phyloP scores from a whole-genome alignment of 2,888 invertebrate genomes.

The Ectobius pallidus region DNA sequence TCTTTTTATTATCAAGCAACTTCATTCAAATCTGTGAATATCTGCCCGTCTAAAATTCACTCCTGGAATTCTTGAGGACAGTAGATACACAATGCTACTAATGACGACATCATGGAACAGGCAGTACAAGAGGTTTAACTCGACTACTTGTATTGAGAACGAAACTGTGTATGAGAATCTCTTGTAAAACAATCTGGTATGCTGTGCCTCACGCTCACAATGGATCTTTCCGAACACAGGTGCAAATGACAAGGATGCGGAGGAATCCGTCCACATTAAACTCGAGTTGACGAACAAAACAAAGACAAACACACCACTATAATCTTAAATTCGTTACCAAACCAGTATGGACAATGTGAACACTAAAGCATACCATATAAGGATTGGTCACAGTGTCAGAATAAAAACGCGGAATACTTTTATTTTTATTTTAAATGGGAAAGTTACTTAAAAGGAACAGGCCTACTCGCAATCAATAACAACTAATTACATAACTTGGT shows the following conservation, averaged over 20 bases:
- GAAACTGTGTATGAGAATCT: neutral
- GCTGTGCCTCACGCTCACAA: neutral
- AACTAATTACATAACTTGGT: too few relatives aligned
- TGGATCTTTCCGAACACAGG: neutral
- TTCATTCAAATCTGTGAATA: too few relatives aligned
- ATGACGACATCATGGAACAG: neutral
- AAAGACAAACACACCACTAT: neutral
- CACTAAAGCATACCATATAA: too few relatives aligned
- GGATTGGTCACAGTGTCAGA: too few relatives aligned
- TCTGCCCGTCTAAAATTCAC: too few relatives aligned
- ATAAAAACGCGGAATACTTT: too few relatives aligned
- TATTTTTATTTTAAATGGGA: too few relatives aligned
- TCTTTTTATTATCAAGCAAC: too few relatives aligned
- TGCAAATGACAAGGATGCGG: constrained; percentile 20
- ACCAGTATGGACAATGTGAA: too few relatives aligned
- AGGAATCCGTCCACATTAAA: constrained; percentile 3
- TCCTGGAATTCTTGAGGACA: neutral
- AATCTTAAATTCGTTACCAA: too few relatives aligned
- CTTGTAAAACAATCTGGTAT: neutral
- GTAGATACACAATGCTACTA: neutral
- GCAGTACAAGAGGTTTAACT: neutral
- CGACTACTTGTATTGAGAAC: neutral
- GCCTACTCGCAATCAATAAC: too few relatives aligned
- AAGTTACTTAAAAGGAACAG: too few relatives aligned
- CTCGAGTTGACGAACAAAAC: neutral